These are phyloP conservation scores for Nudaria mundana DNA, from an alignment of 2,888 invertebrate genomes.

Conservation along the genomic window DNA sequence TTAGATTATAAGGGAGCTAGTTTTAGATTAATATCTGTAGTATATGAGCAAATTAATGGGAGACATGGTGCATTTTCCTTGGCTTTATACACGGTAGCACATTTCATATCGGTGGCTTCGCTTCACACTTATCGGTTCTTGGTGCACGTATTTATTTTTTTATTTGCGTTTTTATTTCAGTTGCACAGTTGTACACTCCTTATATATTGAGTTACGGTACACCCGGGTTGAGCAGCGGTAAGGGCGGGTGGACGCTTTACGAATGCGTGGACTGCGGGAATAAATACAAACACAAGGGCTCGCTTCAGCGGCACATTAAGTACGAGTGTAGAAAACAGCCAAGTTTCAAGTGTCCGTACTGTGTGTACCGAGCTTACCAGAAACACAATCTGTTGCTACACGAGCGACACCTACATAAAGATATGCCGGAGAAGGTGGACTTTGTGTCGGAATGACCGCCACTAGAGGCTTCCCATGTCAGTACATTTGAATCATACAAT, in stretches of 20 bases:
- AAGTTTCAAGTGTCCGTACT: conserved; percentile 86
- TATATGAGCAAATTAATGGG: conserved; percentile 69
- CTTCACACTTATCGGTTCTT: conserved; percentile 61
- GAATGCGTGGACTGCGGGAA: conserved; percentile 89
- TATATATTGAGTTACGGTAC: conserved; percentile 79
- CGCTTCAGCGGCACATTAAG: conserved; percentile 87
- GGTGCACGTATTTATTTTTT: conserved; percentile 77
- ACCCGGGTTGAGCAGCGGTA: conserved; percentile 67
- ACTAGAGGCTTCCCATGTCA: conserved; percentile 58
- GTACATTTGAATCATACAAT: conserved; percentile 42
- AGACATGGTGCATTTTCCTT: conserved; percentile 80
- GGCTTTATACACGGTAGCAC: conserved; percentile 65
- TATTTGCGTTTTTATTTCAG: conserved; percentile 78
- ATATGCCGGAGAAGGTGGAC: conserved; percentile 78
- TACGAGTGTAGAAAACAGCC: conserved; percentile 88
- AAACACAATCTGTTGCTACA: conserved; percentile 82
- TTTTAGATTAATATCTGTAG: conserved; percentile 46
- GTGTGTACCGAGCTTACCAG: conserved; percentile 85
- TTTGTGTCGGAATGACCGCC: conserved; percentile 76
- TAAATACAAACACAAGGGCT: conserved; percentile 90
- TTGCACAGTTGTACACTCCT: conserved; percentile 80
- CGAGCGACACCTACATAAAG: conserved; percentile 78
- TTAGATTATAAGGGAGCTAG: conserved; percentile 41
- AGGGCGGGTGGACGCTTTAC: conserved; percentile 75
- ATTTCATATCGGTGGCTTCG: conserved; percentile 63